Evolutionary conservation across 2,888 invertebrate genomes (phyloP), one percentile per base, ranked within the genome.

Genomic region (Apotomis betuletana): DNA sequence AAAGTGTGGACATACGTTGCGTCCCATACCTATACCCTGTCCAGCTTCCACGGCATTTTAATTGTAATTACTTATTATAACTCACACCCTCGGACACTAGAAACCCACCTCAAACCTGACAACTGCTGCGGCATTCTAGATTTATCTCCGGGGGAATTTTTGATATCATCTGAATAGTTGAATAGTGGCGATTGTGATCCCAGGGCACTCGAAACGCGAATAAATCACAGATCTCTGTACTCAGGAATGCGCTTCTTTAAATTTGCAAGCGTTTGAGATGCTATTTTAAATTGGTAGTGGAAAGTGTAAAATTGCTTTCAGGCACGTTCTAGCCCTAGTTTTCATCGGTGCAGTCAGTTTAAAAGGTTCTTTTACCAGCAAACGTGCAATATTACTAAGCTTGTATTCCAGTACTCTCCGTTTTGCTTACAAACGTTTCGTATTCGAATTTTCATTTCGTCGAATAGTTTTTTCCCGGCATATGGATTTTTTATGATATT

Each of bases 131-230:
- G 63, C 38, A 54, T 46, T 72, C 63, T 63, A 72, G 72, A 72
- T 72, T 72, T 72, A 72, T 72, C 58, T 63, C 36, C 38, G 6
- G 38, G 52, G 49, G 58, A 59, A 68, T 63, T 72, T 72, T 72
- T 72, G 72, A 72, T 72, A 72, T 72, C 68, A 63, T 72, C 72
- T 63, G 72, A 72, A 72, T 72, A 68, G 67, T 72, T 58, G 72
- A 61, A 67, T 71, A 71, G 71, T 67, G 49, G 71, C 67, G 67
- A 71, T 57, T 62, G 67, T 67, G 51, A 12, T 57, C 49, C 51
- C 57, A 58, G 41, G 71, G 57, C 57, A 65, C 70, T 59, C 6
- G 52, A 10, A 60, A 55, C 12, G 44, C 62, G 51, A 51, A 64
- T 70, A 64, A 64, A 70, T 70, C 69, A 64, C 69, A 41, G 51